phyloP scores from a whole-genome alignment of 1,140 invertebrate genomes.

The Globodera rostochiensis region DNA sequence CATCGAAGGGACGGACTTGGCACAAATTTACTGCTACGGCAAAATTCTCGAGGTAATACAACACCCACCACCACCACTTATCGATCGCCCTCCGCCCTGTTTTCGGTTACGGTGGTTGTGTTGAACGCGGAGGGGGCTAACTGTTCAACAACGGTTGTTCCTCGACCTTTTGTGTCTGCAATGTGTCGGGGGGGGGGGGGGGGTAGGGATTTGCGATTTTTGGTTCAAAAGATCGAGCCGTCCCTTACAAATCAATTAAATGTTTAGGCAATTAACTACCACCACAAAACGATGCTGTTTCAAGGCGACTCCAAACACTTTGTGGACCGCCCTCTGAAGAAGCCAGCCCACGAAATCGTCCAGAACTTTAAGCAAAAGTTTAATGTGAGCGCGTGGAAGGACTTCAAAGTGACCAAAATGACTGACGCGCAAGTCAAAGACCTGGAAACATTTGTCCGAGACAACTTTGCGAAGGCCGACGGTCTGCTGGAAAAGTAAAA shows the following conservation, averaged over 20 bases:
- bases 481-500: conserved; percentile 49
- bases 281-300: conserved; percentile 4
- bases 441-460: conserved; percentile 45
- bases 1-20: not conserved
- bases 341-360: conserved; percentile 45
- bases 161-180: too few species aligned
- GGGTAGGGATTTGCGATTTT: not conserved
- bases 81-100: too few species aligned
- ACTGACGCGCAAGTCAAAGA: conserved; percentile 29
- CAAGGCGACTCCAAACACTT: conserved; percentile 82
- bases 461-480: conserved; percentile 57
- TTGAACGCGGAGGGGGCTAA: too few species aligned
- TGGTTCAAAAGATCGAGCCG: not conserved
- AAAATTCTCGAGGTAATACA: not conserved
- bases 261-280: conserved; percentile 14
- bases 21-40: not conserved
- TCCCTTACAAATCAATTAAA: not conserved
- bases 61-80: too few species aligned
- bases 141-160: too few species aligned
- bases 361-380: conserved; percentile 5
- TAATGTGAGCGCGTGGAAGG: conserved; percentile 3
- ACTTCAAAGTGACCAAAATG: conserved; percentile 19
- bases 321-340: conserved; percentile 80
- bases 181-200: too few species aligned
- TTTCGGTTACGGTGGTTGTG: too few species aligned